These are phyloP conservation scores for Malthinus flaveolus DNA, from an alignment of 2,888 invertebrate genomes.

Conservation along the genomic window DNA sequence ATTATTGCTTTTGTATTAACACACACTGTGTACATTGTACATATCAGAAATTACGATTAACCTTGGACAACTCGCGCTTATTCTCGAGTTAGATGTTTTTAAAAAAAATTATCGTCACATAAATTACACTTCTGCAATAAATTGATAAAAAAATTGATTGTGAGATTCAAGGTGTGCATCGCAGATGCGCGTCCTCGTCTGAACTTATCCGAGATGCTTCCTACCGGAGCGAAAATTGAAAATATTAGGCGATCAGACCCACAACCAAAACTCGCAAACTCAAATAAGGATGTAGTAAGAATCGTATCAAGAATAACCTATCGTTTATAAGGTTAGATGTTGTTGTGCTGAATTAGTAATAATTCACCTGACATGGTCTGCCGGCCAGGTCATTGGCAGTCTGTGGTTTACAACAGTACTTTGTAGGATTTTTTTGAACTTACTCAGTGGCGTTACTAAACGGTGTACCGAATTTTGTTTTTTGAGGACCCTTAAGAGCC, in stretches of 20 bases:
- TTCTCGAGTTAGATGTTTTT: slow-evolving; percentile 14
- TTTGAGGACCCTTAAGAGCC: too few relatives aligned
- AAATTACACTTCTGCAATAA: slow-evolving; percentile 11
- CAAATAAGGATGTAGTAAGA: too few relatives aligned
- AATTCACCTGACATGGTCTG: slow-evolving; percentile 14
- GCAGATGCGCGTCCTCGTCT: too few relatives aligned
- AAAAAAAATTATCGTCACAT: slow-evolving; percentile 17
- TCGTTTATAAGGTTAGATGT: slow-evolving; percentile 7
- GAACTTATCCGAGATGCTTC: too few relatives aligned
- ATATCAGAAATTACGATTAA: neutral
- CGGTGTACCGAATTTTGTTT: too few relatives aligned
- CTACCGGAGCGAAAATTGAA: too few relatives aligned
- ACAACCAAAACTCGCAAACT: too few relatives aligned
- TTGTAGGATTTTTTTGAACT: neutral
- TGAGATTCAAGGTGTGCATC: too few relatives aligned
- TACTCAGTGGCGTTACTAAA: too few relatives aligned
- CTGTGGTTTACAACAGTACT: slow-evolving; percentile 9
- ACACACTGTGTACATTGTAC: neutral
- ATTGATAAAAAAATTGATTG: slow-evolving; percentile 8
- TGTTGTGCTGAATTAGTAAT: slow-evolving; percentile 16
- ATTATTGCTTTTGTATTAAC: slow-evolving; percentile 17
- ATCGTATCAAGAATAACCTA: slow-evolving; percentile 2
- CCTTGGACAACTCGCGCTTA: slow-evolving; percentile 12
- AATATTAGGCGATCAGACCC: too few relatives aligned
- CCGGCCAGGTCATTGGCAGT: slow-evolving; percentile 18